A percentile compares a stretch with the other conserved stretches of the same genome.
Conservation (phyloP, 2,113 vertebrate genomes). For the Percina caprodes region DNA sequence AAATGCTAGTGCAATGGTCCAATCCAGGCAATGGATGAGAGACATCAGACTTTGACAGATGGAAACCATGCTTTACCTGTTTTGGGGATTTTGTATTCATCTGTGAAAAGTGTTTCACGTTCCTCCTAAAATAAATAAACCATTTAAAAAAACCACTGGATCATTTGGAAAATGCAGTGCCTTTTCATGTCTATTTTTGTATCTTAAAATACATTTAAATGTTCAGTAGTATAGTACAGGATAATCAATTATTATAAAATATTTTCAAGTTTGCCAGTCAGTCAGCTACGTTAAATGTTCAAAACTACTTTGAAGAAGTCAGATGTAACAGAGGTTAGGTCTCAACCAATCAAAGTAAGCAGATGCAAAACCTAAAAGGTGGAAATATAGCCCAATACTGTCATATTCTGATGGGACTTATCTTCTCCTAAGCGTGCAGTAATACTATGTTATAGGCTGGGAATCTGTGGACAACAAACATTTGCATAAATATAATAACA, state of each 20-base stretch:
- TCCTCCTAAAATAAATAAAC: background rate
- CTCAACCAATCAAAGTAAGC: background rate
- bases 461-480: slow-evolving; percentile 2
- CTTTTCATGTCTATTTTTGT: background rate
- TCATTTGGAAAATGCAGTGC: too few relatives aligned
- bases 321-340: background rate
- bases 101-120: background rate
- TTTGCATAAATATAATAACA: background rate
- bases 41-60: background rate
- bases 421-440: background rate
- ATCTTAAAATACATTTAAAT: background rate
- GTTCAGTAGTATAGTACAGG: background rate
- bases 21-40: too few relatives aligned
- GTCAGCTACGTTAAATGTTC: background rate
- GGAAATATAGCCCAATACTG: background rate
- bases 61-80: background rate
- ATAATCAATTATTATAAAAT: background rate
- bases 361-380: background rate
- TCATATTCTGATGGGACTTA: background rate
- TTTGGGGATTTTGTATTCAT: background rate
- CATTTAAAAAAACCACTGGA: too few relatives aligned
- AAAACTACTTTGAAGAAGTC: background rate
- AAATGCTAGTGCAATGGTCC: too few relatives aligned
- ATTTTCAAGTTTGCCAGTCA: background rate
- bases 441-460: background rate